Evolutionary conservation across 2,113 vertebrate species (phyloP).

Genomic region (Upupa epops): DNA sequence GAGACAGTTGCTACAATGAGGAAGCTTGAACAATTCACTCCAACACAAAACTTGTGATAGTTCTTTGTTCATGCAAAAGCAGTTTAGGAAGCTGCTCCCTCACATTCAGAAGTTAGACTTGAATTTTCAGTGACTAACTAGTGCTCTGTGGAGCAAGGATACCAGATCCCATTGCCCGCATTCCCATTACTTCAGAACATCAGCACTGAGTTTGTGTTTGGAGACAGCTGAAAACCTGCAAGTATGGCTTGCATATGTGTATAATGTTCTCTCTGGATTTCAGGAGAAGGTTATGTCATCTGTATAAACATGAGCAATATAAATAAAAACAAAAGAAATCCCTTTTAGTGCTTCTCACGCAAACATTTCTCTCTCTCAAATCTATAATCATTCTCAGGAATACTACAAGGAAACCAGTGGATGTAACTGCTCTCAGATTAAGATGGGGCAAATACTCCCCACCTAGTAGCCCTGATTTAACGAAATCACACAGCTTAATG

Average conservation of each 20-base stretch:
- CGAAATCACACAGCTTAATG: neutral
- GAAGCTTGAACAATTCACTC: neutral
- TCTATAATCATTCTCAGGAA: neutral
- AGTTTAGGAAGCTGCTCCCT: neutral
- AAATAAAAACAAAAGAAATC: neutral
- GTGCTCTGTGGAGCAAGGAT: neutral
- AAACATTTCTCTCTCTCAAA: neutral
- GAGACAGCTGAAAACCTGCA: neutral
- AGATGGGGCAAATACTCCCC: fast-evolving
- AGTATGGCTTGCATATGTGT: too few relatives aligned
- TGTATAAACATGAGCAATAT: neutral
- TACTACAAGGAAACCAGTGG: neutral
- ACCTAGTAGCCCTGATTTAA: neutral
- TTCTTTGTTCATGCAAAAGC: neutral
- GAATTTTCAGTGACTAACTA: neutral
- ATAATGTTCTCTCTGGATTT: neutral
- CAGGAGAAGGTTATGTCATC: neutral
- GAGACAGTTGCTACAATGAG: too few relatives aligned
- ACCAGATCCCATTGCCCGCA: neutral
- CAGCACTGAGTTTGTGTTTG: neutral
- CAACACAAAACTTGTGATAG: neutral
- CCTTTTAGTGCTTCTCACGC: neutral
- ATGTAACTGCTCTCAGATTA: neutral
- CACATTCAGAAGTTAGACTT: neutral
- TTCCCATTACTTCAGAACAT: neutral